Evolutionary conservation across 2,888 invertebrate genomes (phyloP), one percentile per base, ranked within the genome.

Genomic region (Argyra leucocephala): DNA sequence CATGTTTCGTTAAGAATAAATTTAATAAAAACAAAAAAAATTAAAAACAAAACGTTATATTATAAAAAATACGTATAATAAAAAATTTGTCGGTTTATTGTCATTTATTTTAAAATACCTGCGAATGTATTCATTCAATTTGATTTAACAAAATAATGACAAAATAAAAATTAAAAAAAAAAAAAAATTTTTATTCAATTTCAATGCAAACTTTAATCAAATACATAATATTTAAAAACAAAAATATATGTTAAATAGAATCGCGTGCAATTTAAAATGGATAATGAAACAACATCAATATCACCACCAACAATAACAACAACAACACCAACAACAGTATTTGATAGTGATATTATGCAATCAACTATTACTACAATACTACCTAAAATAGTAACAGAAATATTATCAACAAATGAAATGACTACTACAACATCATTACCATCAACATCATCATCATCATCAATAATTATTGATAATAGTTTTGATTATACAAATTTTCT

Each of bases 401-500:
- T 31, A 31, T 7, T 31, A n/a, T n/a, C n/a, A n/a, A n/a, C n/a
- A n/a, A n/a, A n/a, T 3, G 48, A 48, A 48, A 48, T 31, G 31
- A 31, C n/a, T 18, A 48, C 48, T 18, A 48, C 48, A 48, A n/a
- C 12, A 48, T 2, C 48, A 18, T 18, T n/a, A 48, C 18, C 31
- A 31, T 31, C 31, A n/a, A n/a, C n/a, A n/a, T 15, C 1, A 48
- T 48, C 48, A 2, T 1, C 18, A 3, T n/a, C n/a, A n/a, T n/a
- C n/a, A 48, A 3, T n/a, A 48, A 48, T n/a, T 48, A n/a, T n/a
- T n/a, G 4, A 18, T n/a, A 48, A 48, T 48, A 48, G 5, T n/a
- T 59, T 59, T 23, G 59, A 59, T 59, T 59, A 59, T 59, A 6
- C 59, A 24, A 59, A 59, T 15, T 59, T 59, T 59, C 5, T 23